phyloP scores from a whole-genome alignment of 1,140 invertebrate species.

The Pseudomyrmex concolor region DNA sequence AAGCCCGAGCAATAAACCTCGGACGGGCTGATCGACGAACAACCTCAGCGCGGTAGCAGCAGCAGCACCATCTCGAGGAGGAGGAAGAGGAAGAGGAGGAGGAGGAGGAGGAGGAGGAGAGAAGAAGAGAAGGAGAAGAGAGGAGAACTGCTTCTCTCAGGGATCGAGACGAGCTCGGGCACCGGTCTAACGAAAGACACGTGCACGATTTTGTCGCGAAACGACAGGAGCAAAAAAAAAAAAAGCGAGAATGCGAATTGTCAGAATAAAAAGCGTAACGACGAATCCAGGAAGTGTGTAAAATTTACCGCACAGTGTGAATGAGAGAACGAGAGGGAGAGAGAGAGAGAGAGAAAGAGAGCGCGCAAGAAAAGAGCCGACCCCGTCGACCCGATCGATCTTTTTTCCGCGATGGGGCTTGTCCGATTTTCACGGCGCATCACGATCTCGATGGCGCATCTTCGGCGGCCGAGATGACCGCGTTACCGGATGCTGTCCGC shows the following conservation, averaged over 20 bases:
- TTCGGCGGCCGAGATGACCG: slow-evolving; percentile 59
- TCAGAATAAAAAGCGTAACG: slow-evolving; percentile 9
- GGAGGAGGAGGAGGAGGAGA: neutral
- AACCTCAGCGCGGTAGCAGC: slow-evolving; percentile 69
- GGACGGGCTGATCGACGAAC: slow-evolving; percentile 52
- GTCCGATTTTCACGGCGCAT: slow-evolving; percentile 69
- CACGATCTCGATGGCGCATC: slow-evolving; percentile 69
- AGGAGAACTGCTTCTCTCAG: slow-evolving; percentile 71
- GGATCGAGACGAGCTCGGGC: slow-evolving; percentile 56
- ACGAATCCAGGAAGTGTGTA: slow-evolving; percentile 64
- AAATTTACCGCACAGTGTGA: slow-evolving; percentile 62
- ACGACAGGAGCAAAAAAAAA: slow-evolving; percentile 17
- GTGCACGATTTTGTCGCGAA: slow-evolving; percentile 53
- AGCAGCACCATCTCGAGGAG: slow-evolving; percentile 64
- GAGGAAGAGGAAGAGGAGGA: slow-evolving; percentile 24
- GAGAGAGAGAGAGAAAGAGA: slow-evolving; percentile 51
- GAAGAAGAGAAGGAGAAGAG: slow-evolving; percentile 23
- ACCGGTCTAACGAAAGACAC: slow-evolving; percentile 37
- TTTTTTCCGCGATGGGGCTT: slow-evolving; percentile 60
- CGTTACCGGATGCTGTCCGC: slow-evolving; percentile 39
- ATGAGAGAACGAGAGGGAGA: slow-evolving; percentile 65
- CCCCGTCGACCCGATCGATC: slow-evolving; percentile 66
- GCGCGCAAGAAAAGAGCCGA: slow-evolving; percentile 59
- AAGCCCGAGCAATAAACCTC: slow-evolving; percentile 62
- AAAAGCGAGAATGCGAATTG: neutral